Conservation (phyloP, 1,140 invertebrate species). For the Monochamus saltuarius region DNA sequence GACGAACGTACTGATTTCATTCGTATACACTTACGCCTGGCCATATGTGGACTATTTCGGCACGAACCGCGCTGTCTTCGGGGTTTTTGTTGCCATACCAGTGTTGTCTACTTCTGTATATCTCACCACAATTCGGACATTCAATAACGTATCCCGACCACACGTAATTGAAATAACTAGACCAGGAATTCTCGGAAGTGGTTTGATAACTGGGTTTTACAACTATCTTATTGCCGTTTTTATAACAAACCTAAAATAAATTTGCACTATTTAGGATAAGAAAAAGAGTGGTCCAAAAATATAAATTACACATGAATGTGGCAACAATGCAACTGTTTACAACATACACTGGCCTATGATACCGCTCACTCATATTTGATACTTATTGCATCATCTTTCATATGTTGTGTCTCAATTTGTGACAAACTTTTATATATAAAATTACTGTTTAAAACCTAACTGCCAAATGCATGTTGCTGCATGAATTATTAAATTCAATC, state of each 20-base stretch:
- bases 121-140: conserved; percentile 79
- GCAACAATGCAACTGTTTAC: no score
- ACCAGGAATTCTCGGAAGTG: conserved; percentile 67
- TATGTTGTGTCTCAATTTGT: no score
- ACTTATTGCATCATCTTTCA: no score
- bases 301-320: background rate
- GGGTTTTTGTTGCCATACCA: conserved; percentile 85
- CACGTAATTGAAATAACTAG: conserved; percentile 73
- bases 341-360: no score
- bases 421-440: no score
- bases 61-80: conserved; percentile 65
- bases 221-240: conserved; percentile 62
- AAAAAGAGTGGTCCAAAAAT: background rate
- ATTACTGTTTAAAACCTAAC: no score
- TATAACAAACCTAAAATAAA: conserved; percentile 54
- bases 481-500: no score
- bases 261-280: background rate
- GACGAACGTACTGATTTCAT: no score
- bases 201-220: conserved; percentile 64
- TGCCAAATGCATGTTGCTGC: no score
- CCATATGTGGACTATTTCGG: conserved; percentile 81
- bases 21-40: conserved; percentile 60
- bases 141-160: conserved; percentile 83
- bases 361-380: no score
- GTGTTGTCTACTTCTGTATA: conserved; percentile 77